Percentiles rank a stretch among this genome's conserved stretches.
These are phyloP conservation scores for Noctua pronuba DNA, from an alignment of 2,888 invertebrate genomes.

Conservation along the genomic window DNA sequence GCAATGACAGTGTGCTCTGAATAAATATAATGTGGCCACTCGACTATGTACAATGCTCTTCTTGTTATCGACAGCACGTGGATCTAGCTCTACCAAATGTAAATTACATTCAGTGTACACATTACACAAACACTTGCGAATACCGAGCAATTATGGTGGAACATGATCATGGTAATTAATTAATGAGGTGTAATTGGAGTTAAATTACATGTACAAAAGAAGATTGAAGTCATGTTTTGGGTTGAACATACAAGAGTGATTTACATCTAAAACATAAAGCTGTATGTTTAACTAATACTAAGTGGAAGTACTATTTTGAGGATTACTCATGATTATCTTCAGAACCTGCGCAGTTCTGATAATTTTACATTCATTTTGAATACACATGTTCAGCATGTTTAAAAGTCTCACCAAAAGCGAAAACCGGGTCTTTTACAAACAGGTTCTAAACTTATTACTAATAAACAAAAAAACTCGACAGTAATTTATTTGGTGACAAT, in stretches of 20 bases:
- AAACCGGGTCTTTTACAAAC: slow-evolving; percentile 36
- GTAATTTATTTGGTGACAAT: slow-evolving; percentile 55
- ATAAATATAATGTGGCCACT: slow-evolving; percentile 77
- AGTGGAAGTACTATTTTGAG: slow-evolving; percentile 4
- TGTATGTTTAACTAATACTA: slow-evolving; percentile 1
- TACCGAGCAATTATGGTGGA: slow-evolving; percentile 25
- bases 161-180: slow-evolving; percentile 30
- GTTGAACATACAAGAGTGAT: background rate
- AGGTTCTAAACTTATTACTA: slow-evolving; percentile 26
- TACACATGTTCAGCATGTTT: slow-evolving; percentile 7
- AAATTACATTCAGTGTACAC: slow-evolving; percentile 39
- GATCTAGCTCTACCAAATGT: slow-evolving; percentile 62
- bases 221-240: slow-evolving; percentile 16
- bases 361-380: background rate
- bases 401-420: slow-evolving; percentile 9
- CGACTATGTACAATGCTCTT: slow-evolving; percentile 74
- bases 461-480: slow-evolving; percentile 35
- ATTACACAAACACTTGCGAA: slow-evolving; percentile 27
- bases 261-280: slow-evolving; percentile 3
- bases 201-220: slow-evolving; percentile 12
- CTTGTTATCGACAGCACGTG: slow-evolving; percentile 79
- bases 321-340: slow-evolving; percentile 7
- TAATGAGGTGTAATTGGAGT: slow-evolving; percentile 20
- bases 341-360: background rate
- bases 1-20: slow-evolving; percentile 80